These are phyloP conservation scores for Mesitornis unicolor DNA, from an alignment of 2,113 vertebrate genomes.

Conservation along the genomic window DNA sequence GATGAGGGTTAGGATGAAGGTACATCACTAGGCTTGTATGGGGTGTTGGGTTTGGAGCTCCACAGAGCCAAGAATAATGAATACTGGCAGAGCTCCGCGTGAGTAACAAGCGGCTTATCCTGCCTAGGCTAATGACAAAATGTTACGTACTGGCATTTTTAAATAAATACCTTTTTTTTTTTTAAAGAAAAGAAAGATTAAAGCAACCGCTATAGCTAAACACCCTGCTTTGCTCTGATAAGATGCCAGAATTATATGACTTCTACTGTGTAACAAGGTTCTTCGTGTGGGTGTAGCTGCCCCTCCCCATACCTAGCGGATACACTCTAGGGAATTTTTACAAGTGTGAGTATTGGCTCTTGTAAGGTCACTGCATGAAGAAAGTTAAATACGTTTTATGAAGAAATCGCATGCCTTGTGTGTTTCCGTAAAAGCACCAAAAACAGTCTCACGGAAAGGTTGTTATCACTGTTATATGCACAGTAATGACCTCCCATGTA, in stretches of 20 bases:
- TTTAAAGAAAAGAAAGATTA: conserved; percentile 2
- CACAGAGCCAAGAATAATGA: conserved; percentile 47
- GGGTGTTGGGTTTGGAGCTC: background rate
- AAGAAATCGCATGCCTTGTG: background rate
- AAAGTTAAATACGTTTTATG: background rate
- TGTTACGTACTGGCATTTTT: background rate
- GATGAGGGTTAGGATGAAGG: conserved; percentile 1
- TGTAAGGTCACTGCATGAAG: conserved; percentile 5
- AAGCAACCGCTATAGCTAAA: conserved; percentile 43
- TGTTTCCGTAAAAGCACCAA: background rate
- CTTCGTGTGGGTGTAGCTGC: conserved; percentile 8
- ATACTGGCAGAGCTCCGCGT: background rate
- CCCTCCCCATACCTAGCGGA: conserved; percentile 58
- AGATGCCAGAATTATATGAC: conserved; percentile 48
- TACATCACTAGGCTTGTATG: background rate
- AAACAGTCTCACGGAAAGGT: background rate
- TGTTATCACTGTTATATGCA: background rate
- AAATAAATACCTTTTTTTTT: background rate
- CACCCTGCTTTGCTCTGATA: conserved; percentile 41
- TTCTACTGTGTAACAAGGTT: conserved; percentile 26
- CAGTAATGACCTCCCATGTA: background rate
- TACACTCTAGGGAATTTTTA: conserved; percentile 44
- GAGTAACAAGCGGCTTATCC: conserved; percentile 10
- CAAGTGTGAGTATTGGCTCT: background rate
- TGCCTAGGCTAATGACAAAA: conserved; percentile 45